Percentiles rank a stretch among this genome's conserved stretches.
phyloP scores from a whole-genome alignment of 2,797 vertebrate species.

The Micrastur ruficollis region DNA sequence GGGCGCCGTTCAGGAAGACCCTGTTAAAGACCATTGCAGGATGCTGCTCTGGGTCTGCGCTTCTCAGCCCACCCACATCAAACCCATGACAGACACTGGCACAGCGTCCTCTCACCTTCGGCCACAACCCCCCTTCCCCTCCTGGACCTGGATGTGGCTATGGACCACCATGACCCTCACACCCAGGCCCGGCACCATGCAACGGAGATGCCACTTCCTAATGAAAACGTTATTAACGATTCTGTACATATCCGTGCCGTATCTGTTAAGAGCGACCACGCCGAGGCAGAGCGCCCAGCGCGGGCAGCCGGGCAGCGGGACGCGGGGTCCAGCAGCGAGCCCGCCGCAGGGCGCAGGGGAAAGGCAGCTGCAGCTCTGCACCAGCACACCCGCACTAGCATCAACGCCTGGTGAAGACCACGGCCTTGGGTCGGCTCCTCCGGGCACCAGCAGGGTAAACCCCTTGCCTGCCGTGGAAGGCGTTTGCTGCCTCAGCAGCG shows the following conservation, averaged over 20 bases:
- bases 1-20: not conserved
- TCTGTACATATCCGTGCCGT: rapidly evolving
- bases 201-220: not conserved
- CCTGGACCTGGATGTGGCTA: not conserved
- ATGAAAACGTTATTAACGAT: rapidly evolving
- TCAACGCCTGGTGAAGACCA: not conserved
- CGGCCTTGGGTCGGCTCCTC: not conserved
- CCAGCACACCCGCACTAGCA: rapidly evolving
- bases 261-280: not conserved
- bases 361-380: not conserved
- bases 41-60: not conserved
- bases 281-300: not conserved
- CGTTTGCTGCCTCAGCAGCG: rapidly evolving
- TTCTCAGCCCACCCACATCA: not conserved
- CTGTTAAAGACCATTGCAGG: not conserved
- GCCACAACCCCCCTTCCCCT: not conserved
- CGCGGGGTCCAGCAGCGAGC: not conserved
- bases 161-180: rapidly evolving
- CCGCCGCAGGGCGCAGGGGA: not conserved
- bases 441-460: not conserved
- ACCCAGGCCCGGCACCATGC: rapidly evolving
- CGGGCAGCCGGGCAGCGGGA: not conserved
- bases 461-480: not conserved
- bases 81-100: not conserved
- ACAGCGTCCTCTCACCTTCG: rapidly evolving